phyloP scores from a whole-genome alignment of 2,888 invertebrate genomes.

The Caenorhabditis uteleia region DNA sequence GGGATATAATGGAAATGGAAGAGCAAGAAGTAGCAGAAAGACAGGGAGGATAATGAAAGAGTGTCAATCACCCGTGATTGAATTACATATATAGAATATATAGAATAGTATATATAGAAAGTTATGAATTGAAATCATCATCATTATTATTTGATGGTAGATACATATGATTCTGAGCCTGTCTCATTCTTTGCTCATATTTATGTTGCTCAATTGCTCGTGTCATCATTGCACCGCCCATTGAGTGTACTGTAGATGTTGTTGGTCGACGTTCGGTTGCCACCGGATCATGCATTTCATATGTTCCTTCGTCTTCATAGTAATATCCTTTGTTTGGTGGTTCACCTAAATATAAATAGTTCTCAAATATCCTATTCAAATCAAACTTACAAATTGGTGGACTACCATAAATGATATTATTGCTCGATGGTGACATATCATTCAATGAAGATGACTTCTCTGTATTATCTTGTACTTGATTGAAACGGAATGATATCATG shows the following conservation, averaged over 20 bases:
- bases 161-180: conserved; percentile 68
- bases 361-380: neutral
- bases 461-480: conserved; percentile 34
- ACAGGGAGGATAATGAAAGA: too few species aligned
- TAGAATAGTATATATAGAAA: too few species aligned
- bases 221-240: conserved; percentile 27
- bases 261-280: conserved; percentile 32
- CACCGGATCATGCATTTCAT: conserved; percentile 48
- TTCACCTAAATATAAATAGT: conserved; percentile 21
- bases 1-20: too few species aligned
- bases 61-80: conserved; percentile 18
- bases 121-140: too few species aligned
- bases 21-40: too few species aligned
- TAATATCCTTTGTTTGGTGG: conserved; percentile 66
- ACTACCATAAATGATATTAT: conserved; percentile 29
- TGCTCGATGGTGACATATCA: conserved; percentile 20
- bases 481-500: conserved; percentile 66
- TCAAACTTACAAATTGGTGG: conserved; percentile 34
- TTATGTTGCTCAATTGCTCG: conserved; percentile 36
- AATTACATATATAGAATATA: too few species aligned
- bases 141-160: conserved; percentile 33
- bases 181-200: conserved; percentile 48
- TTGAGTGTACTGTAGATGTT: conserved; percentile 28
- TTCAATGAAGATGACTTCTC: conserved; percentile 27
- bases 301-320: conserved; percentile 69